A percentile compares a stretch with the other conserved stretches of the same genome.
Evolutionary conservation across 1,140 invertebrate species (phyloP).

Genomic region (Patella vulgata): DNA sequence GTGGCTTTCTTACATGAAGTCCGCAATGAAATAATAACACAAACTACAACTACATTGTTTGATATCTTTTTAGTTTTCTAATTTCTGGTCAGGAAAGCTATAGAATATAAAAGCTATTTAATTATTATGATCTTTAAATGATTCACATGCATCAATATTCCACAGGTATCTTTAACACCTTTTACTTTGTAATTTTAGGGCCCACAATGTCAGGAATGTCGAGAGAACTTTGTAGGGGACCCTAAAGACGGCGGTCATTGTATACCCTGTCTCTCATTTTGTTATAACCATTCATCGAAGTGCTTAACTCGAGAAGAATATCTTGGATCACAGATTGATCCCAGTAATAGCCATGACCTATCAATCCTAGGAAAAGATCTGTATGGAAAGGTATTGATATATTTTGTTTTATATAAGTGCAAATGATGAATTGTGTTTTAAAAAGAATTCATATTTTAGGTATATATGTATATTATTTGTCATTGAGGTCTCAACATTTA

Average conservation of each 20-base stretch:
- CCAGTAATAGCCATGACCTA: too few relatives aligned
- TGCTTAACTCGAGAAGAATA: constrained; percentile 71
- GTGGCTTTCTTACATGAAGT: neutral
- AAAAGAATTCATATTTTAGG: too few relatives aligned
- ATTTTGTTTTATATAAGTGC: too few relatives aligned
- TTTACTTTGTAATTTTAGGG: constrained; percentile 69
- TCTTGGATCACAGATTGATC: neutral
- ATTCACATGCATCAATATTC: neutral
- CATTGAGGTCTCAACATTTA: too few relatives aligned
- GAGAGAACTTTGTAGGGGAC: constrained; percentile 89
- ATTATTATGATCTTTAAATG: neutral
- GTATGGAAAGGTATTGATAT: too few relatives aligned
- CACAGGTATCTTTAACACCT: too few relatives aligned
- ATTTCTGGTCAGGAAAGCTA: neutral
- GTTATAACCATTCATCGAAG: constrained; percentile 85
- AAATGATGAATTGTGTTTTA: too few relatives aligned
- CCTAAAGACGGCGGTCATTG: constrained; percentile 87
- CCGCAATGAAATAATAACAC: too few relatives aligned
- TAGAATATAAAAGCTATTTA: neutral
- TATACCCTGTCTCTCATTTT: constrained; percentile 87
- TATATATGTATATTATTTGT: too few relatives aligned
- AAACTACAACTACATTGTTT: too few relatives aligned
- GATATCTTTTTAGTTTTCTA: neutral
- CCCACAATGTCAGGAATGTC: constrained; percentile 85
- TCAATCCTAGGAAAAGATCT: too few relatives aligned